A percentile compares a stretch with the other conserved stretches of the same genome.
Evolutionary conservation across 2,888 invertebrate species (phyloP).

Genomic region (Tetanocera ferruginea): DNA sequence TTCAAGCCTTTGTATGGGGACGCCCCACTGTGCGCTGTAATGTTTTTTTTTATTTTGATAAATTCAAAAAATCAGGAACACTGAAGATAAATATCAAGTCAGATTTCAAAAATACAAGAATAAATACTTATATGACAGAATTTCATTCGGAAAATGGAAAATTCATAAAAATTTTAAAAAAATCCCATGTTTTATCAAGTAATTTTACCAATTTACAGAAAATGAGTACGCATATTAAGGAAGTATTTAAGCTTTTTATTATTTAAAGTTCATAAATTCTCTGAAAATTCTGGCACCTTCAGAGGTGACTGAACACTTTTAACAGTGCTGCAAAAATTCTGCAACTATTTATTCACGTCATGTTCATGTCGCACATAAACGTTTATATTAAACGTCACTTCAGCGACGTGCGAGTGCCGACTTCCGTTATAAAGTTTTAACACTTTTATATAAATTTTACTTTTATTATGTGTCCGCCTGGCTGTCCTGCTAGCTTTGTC

Average conservation of each 20-base stretch:
- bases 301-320: neutral
- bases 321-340: neutral
- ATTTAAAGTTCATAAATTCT: neutral
- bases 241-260: neutral
- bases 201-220: neutral
- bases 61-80: too few relatives aligned
- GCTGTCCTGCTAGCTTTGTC: neutral
- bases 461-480: neutral
- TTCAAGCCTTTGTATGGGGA: too few relatives aligned
- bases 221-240: neutral
- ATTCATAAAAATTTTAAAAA: too few relatives aligned
- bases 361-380: neutral
- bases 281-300: neutral
- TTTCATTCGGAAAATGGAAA: too few relatives aligned
- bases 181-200: too few relatives aligned
- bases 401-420: neutral
- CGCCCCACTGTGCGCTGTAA: too few relatives aligned
- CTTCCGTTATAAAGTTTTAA: neutral
- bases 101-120: too few relatives aligned
- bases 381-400: neutral
- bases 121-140: too few relatives aligned
- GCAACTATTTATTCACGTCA: constrained; percentile 2
- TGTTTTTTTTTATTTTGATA: too few relatives aligned
- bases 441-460: neutral
- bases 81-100: too few relatives aligned